Percentiles rank a stretch among this genome's conserved stretches.
Conservation (phyloP, 1,140 invertebrate genomes). For the Apis dorsata region DNA sequence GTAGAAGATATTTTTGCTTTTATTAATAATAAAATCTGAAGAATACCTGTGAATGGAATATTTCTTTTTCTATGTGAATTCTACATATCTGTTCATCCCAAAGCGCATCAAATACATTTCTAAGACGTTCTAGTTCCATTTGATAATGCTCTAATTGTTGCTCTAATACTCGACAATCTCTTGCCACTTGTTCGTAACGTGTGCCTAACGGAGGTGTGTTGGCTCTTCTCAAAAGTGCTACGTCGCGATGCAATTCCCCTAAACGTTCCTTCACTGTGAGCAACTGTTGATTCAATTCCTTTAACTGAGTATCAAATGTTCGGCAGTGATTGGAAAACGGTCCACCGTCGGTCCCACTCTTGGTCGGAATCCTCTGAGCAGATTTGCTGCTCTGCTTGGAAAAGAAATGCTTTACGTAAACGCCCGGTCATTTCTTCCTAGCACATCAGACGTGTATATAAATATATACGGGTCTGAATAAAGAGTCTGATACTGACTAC, state of each 20-base stretch:
- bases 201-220: constrained; percentile 82
- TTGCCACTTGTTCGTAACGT: constrained; percentile 82
- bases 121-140: constrained; percentile 83
- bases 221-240: constrained; percentile 81
- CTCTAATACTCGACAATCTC: constrained; percentile 83
- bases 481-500: constrained; percentile 40
- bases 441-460: not conserved
- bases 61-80: constrained; percentile 85
- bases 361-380: constrained; percentile 71
- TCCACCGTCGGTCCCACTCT: constrained; percentile 71
- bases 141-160: constrained; percentile 84
- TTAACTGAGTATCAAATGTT: constrained; percentile 84
- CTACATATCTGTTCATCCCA: constrained; percentile 87
- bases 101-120: constrained; percentile 82
- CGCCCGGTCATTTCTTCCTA: not conserved
- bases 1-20: not conserved
- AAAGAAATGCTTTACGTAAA: constrained; percentile 45
- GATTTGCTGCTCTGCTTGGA: constrained; percentile 64
- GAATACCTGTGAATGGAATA: constrained; percentile 83
- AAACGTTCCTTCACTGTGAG: constrained; percentile 84
- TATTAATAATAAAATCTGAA: not conserved
- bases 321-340: constrained; percentile 85
- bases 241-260: constrained; percentile 83
- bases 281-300: constrained; percentile 84
- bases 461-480: not conserved